These are phyloP conservation scores for Hyppa rectilinea DNA, from an alignment of 2,888 invertebrate species.

Conservation along the genomic window DNA sequence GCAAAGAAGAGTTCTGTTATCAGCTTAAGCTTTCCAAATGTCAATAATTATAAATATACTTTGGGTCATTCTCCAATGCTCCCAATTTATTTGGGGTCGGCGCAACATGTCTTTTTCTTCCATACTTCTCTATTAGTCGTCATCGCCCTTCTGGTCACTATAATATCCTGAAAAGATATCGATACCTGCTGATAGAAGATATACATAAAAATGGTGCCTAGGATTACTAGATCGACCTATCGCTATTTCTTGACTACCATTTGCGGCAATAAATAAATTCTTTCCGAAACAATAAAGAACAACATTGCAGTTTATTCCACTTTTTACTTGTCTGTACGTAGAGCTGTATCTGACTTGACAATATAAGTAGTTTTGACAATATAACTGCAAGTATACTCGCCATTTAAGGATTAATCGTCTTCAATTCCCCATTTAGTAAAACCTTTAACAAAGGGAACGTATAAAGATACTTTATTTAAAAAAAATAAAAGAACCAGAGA, in stretches of 20 bases:
- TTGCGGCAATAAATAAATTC: slow-evolving; percentile 42
- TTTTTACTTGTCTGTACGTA: slow-evolving; percentile 36
- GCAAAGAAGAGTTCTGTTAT: not conserved
- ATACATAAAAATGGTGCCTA: not conserved
- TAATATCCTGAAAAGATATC: not conserved
- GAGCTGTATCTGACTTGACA: slow-evolving; percentile 38
- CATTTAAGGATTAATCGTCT: slow-evolving; percentile 41
- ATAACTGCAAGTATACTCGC: slow-evolving; percentile 49
- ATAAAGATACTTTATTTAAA: slow-evolving; percentile 8
- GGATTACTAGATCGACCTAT: slow-evolving; percentile 6
- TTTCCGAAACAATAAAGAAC: slow-evolving; percentile 45
- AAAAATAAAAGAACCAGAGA: not conserved
- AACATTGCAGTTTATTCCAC: slow-evolving; percentile 41
- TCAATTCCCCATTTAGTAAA: slow-evolving; percentile 38
- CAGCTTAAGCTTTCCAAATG: not conserved
- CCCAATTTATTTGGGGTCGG: too few relatives aligned
- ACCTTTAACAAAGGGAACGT: slow-evolving; percentile 24
- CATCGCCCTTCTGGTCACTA: too few relatives aligned
- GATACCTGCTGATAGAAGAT: not conserved
- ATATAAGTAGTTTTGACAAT: slow-evolving; percentile 52
- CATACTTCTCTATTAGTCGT: too few relatives aligned
- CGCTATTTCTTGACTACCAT: slow-evolving; percentile 14
- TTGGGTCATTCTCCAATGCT: too few relatives aligned
- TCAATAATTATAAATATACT: not conserved
- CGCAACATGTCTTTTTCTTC: too few relatives aligned